phyloP scores from a whole-genome alignment of 2,113 vertebrate genomes.

The Mustela nigripes region DNA sequence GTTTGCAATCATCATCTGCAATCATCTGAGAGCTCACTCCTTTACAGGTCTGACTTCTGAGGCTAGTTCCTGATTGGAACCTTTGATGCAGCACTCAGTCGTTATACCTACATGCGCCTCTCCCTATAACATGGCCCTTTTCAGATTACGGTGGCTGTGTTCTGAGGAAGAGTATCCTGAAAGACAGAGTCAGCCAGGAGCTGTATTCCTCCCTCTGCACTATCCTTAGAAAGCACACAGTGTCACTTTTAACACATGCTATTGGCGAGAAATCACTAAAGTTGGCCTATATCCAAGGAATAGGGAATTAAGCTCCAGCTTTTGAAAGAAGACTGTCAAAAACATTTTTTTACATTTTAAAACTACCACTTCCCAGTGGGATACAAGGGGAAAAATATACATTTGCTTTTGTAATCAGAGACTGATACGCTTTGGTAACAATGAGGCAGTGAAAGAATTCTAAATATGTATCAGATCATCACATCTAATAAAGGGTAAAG shows the following conservation, averaged over 20 bases:
- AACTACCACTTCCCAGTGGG: background rate
- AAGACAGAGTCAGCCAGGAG: background rate
- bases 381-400: background rate
- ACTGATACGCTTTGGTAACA: background rate
- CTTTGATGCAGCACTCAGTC: background rate
- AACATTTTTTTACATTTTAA: constrained; percentile 6
- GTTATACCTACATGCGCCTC: background rate
- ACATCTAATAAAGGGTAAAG: background rate
- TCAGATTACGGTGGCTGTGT: background rate
- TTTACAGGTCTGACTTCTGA: background rate
- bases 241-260: background rate
- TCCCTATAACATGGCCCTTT: background rate
- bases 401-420: background rate
- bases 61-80: background rate
- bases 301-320: background rate
- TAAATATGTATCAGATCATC: background rate
- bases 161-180: background rate
- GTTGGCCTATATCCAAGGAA: background rate
- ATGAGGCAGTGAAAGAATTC: background rate
- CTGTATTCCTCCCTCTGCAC: background rate
- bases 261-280: background rate
- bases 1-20: background rate
- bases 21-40: background rate
- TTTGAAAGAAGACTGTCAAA: background rate
- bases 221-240: background rate